Evolutionary conservation across 2,888 invertebrate species (phyloP), one percentile per base, ranked within the genome.

Genomic region (Dione vanillae): DNA sequence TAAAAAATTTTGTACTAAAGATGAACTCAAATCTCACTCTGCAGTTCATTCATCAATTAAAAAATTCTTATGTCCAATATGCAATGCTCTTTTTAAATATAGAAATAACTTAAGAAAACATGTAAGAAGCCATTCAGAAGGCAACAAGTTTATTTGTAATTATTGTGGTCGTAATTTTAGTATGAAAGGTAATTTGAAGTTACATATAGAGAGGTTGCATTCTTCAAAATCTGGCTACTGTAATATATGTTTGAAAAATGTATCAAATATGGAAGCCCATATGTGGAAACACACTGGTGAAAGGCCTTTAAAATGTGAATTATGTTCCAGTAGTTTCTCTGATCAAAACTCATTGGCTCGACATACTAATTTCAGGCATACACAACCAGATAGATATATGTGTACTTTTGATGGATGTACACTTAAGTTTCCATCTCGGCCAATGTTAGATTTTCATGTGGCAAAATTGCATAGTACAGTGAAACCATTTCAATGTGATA

Each of bases 241-340:
- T 77, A 83, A 79, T 2, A 76, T 90, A 40, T 95, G 95, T 75
- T 82, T 83, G 12, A 94, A 94, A 78, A 86, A 90, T 70, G 93
- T 94, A 16, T 87, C 94, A 0, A 93, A 95, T 76, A 82, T 94
- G 41, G 93, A 94, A 77, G 88, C 88, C 0, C 95, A 95, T 74
- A 94, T 91, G 89, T 90, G 93, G 81, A 90, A 89, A 58, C 94
- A 95, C 73, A 94, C 94, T 0, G 94, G 94, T 0, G 90, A 94
- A 62, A 85, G 87, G 8, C 89, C 90, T 0, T 75, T 89, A 12
- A 89, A 90, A 72, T 93, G 93, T 79, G 84, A 90, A 27, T 78
- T 85, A 9, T 93, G 93, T 72, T 77, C 85, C 0, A 88, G 88
- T 68, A 86, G 85, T 70, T 91, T 90, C 70, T 86, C 78, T 74